Conservation (phyloP, 2,888 invertebrate genomes). For the Belgica antarctica region DNA sequence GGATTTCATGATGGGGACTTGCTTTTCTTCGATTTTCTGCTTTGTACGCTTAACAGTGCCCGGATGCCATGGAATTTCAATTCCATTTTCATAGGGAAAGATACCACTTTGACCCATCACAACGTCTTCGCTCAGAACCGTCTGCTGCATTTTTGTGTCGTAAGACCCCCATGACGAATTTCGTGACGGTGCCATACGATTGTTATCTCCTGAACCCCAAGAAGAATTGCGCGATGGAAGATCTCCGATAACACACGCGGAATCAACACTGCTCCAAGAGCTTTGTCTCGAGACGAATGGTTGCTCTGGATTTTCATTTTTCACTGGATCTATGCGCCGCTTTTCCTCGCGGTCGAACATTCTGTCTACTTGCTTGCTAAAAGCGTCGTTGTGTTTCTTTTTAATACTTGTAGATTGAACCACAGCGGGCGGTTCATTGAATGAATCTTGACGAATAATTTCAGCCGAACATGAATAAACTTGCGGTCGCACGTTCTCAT, state of each 20-base stretch:
- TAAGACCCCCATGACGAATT: slow-evolving; percentile 73
- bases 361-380: slow-evolving; percentile 60
- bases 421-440: slow-evolving; percentile 49
- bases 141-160: slow-evolving; percentile 53
- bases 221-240: slow-evolving; percentile 73
- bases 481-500: slow-evolving; percentile 48
- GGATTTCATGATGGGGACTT: slow-evolving; percentile 18
- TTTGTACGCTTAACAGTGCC: slow-evolving; percentile 71
- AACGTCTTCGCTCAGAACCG: slow-evolving; percentile 45
- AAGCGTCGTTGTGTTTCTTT: slow-evolving; percentile 22
- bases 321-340: slow-evolving; percentile 46
- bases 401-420: slow-evolving; percentile 9
- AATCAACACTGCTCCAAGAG: slow-evolving; percentile 76
- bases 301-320: background rate
- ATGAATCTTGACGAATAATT: slow-evolving; percentile 51
- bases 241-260: slow-evolving; percentile 69
- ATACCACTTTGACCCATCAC: slow-evolving; percentile 55
- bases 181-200: slow-evolving; percentile 62
- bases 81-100: slow-evolving; percentile 60
- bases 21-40: slow-evolving; percentile 63
- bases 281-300: slow-evolving; percentile 64
- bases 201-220: slow-evolving; percentile 74
- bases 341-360: slow-evolving; percentile 69
- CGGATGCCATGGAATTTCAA: slow-evolving; percentile 65
- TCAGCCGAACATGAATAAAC: slow-evolving; percentile 45